Evolutionary conservation across 2,797 vertebrate species (phyloP).

Genomic region (Epinephelus malabaricus): DNA sequence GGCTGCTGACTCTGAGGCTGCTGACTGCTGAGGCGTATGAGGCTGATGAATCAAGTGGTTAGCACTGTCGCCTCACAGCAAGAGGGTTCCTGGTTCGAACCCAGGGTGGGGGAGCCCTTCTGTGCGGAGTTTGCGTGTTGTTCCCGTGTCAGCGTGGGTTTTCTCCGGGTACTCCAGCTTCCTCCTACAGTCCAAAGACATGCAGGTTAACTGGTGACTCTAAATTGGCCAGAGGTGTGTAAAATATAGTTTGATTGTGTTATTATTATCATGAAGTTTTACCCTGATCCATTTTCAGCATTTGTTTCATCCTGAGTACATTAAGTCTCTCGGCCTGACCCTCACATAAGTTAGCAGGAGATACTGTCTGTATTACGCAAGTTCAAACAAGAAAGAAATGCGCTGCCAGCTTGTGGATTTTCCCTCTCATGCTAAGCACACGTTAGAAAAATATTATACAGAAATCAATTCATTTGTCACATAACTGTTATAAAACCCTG

Average conservation of each 20-base stretch:
- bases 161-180: too few relatives aligned
- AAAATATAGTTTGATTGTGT: neutral
- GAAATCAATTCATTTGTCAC: neutral
- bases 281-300: neutral
- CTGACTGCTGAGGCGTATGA: too few relatives aligned
- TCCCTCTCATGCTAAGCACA: neutral
- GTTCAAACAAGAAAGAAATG: neutral
- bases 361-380: conserved; percentile 5
- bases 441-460: neutral
- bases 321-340: neutral
- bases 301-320: neutral
- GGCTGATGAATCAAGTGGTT: too few relatives aligned
- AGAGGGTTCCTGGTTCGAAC: too few relatives aligned
- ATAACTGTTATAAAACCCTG: conserved; percentile 20
- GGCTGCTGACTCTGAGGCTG: too few relatives aligned
- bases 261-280: neutral
- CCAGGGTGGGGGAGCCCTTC: too few relatives aligned
- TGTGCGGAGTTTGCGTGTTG: too few relatives aligned
- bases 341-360: neutral
- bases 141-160: too few relatives aligned
- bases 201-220: too few relatives aligned
- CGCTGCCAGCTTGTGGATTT: neutral
- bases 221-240: too few relatives aligned
- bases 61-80: too few relatives aligned
- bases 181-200: too few relatives aligned